Evolutionary conservation across 2,888 invertebrate genomes (phyloP).

Genomic region (Syrphus vitripennis): DNA sequence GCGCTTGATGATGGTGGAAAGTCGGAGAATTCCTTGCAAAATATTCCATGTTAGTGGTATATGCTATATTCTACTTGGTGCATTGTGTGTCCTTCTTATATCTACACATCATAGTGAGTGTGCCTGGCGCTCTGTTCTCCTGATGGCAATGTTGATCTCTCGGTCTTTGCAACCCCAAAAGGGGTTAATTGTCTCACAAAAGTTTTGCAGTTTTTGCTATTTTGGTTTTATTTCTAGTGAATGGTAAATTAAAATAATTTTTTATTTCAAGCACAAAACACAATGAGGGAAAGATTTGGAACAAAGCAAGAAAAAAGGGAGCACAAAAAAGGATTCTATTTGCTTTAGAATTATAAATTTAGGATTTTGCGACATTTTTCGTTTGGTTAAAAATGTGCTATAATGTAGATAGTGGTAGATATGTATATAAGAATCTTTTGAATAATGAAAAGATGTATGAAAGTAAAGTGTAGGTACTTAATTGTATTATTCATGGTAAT

Average conservation of each 20-base stretch:
- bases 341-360: constrained; percentile 71
- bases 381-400: constrained; percentile 40
- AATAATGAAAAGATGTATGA: constrained; percentile 25
- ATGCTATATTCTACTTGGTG: constrained; percentile 7
- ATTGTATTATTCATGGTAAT: constrained; percentile 44
- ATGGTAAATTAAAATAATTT: constrained; percentile 61
- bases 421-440: constrained; percentile 44
- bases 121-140: constrained; percentile 6
- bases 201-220: not conserved
- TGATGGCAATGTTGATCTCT: constrained; percentile 27
- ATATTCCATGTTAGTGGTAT: not conserved
- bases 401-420: not conserved
- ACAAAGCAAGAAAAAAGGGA: not conserved
- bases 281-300: constrained; percentile 25
- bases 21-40: constrained; percentile 46
- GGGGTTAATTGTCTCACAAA: constrained; percentile 67
- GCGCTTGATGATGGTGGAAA: too few relatives aligned
- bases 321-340: constrained; percentile 58
- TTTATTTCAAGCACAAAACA: constrained; percentile 33
- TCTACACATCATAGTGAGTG: not conserved
- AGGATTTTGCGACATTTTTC: constrained; percentile 70
- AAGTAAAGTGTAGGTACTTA: not conserved
- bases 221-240: constrained; percentile 48
- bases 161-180: constrained; percentile 59
- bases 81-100: constrained; percentile 32